Evolutionary conservation across 2,888 invertebrate genomes (phyloP), one percentile per base, ranked within the genome.

Genomic region (Aricia artaxerxes): DNA sequence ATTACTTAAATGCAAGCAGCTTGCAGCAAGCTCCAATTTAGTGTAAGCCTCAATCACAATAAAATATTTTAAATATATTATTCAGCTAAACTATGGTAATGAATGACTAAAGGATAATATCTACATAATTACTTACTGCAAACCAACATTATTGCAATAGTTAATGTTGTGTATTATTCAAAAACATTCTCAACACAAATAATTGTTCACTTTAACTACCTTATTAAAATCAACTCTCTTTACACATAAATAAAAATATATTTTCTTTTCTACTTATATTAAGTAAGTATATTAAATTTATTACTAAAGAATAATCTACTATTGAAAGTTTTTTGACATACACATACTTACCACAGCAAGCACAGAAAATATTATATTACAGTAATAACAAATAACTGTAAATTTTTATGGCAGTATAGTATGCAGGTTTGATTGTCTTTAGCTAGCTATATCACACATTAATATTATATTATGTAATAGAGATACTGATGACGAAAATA

Each of bases 1-100:
- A 9, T 44, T 73, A 73, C 53, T 31, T 75, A 75, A 75, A 75
- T 75, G 75, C 75, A 75, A 40, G 40, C 40, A 53, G 49, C 40
- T 73, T 49, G 75, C 75, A 75, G 40, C 40, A 40, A 53, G 49
- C 40, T 73, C 31, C 1, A 24, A 31, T 24, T 69, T 73, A 44
- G 7, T 31, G 4, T 75, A 75, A 31, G 75, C 75, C 75, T 49
- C n/a, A 11, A 73, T 40, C 31, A 38, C 69, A 49, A 49, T 24
- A 49, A 44, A 73, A 44, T n/a, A 73, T 73, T 40, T 44, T 7
- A 73, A 24, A 73, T 9, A 64, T 11, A 31, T 31, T 69, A 69
- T 31, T 31, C 64, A 35, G 11, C 13, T 13, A 69, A 2, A 57
- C 57, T 57, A 38, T 69, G 13, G 24, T 24, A 24, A 38, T 5